These are phyloP conservation scores for Drosophila novamexicana DNA, from an alignment of 1,140 invertebrate species.

Conservation along the genomic window DNA sequence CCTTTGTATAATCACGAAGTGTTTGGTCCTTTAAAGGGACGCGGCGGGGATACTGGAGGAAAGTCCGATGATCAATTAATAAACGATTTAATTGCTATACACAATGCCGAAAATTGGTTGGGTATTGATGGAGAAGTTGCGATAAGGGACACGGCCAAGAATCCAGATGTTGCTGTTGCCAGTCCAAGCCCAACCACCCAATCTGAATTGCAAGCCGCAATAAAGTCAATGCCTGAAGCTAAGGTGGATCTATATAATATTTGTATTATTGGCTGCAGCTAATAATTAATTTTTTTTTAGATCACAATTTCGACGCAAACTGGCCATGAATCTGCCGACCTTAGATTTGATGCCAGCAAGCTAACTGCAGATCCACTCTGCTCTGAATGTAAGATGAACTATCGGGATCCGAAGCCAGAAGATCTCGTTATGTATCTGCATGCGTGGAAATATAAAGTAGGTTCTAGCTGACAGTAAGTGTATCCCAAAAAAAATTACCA, in stretches of 20 bases:
- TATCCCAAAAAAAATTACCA: not conserved
- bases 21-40: slow-evolving; percentile 96
- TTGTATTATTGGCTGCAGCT: not conserved
- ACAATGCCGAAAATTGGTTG: slow-evolving; percentile 97
- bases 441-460: slow-evolving; percentile 94
- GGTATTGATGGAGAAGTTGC: slow-evolving; percentile 94
- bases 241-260: not conserved
- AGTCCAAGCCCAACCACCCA: slow-evolving; percentile 1
- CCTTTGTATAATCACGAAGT: slow-evolving; percentile 97
- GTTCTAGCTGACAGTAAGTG: not conserved
- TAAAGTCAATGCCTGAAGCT: slow-evolving; percentile 6
- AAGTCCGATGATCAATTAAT: slow-evolving; percentile 96
- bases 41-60: slow-evolving; percentile 94
- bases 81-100: slow-evolving; percentile 94
- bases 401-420: slow-evolving; percentile 94
- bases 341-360: slow-evolving; percentile 88
- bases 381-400: slow-evolving; percentile 95
- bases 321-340: slow-evolving; percentile 46
- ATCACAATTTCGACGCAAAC: slow-evolving; percentile 30
- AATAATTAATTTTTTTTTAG: slow-evolving; percentile 11
- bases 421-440: slow-evolving; percentile 98
- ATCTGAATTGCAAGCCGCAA: not conserved
- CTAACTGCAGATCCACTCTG: slow-evolving; percentile 94
- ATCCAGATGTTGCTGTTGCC: slow-evolving; percentile 39
- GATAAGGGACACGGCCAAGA: slow-evolving; percentile 87